These are phyloP conservation scores for Sturmia bella DNA, from an alignment of 2,888 invertebrate species.

Conservation along the genomic window DNA sequence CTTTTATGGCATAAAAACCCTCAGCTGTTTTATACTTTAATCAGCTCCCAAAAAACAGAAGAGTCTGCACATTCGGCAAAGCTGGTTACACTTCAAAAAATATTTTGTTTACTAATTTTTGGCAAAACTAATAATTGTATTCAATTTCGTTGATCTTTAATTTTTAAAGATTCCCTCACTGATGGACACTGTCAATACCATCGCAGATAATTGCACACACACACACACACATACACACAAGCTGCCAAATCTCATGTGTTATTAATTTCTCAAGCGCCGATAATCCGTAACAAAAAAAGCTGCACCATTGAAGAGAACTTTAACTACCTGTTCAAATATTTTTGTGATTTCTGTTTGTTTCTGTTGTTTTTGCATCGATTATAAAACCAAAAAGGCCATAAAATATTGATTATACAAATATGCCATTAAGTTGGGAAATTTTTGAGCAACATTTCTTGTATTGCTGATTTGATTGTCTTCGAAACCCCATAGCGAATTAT, in stretches of 20 bases:
- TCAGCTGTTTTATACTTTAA: no score
- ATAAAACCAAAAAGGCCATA: constrained; percentile 48
- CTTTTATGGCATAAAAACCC: no score
- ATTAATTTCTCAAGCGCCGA: background rate
- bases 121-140: no score
- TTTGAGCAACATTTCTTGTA: constrained; percentile 2
- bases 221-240: background rate
- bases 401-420: constrained; percentile 61
- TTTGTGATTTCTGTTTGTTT: constrained; percentile 11
- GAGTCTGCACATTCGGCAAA: no score
- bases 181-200: background rate
- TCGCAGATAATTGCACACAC: background rate
- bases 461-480: constrained; percentile 34
- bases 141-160: no score
- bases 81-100: no score
- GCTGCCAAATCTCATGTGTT: background rate
- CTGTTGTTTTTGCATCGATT: constrained; percentile 42
- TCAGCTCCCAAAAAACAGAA: no score
- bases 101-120: no score
- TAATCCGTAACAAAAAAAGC: background rate
- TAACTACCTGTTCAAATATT: constrained; percentile 50
- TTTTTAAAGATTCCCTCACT: no score
- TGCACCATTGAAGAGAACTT: constrained; percentile 12
- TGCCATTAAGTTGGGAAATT: constrained; percentile 15
- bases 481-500: constrained; percentile 45